Percentiles rank a stretch among this genome's conserved stretches.
phyloP scores from a whole-genome alignment of 2,888 invertebrate genomes.

The Tenodera sinensis region DNA sequence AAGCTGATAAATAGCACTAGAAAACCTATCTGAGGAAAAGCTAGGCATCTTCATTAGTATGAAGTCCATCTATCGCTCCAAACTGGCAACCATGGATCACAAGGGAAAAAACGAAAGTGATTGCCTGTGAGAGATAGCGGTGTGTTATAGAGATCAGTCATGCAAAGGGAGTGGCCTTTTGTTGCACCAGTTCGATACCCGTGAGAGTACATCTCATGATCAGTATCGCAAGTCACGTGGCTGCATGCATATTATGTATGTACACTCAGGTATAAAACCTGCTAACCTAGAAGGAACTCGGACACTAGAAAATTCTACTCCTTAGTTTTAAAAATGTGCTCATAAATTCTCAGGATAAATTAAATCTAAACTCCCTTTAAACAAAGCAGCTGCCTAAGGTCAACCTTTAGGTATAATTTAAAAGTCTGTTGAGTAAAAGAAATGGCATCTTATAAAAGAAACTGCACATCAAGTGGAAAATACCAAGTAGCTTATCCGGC shows the following conservation, averaged over 20 bases:
- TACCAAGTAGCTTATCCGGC: too few species aligned
- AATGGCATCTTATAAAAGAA: too few species aligned
- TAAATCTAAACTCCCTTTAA: too few species aligned
- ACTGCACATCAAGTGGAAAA: too few species aligned
- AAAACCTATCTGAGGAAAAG: neutral
- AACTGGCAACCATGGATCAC: neutral
- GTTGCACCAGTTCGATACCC: constrained; percentile 28
- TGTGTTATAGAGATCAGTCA: neutral
- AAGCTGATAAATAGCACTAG: neutral
- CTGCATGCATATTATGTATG: neutral
- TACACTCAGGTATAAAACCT: neutral
- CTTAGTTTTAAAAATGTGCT: too few species aligned
- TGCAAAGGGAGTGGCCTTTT: neutral
- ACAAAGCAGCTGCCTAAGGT: too few species aligned
- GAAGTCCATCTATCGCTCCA: neutral
- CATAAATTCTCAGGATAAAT: too few species aligned
- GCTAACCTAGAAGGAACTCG: too few species aligned
- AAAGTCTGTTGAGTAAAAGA: too few species aligned
- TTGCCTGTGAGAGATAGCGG: neutral
- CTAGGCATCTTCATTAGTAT: neutral
- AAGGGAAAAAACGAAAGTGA: neutral
- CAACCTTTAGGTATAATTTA: too few species aligned
- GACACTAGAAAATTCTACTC: too few species aligned
- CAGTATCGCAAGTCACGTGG: constrained; percentile 36
- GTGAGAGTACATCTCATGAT: constrained; percentile 31